A percentile compares a stretch with the other conserved stretches of the same genome.
Evolutionary conservation across 2,113 vertebrate species (phyloP).

Genomic region (Oryzias curvinotus): DNA sequence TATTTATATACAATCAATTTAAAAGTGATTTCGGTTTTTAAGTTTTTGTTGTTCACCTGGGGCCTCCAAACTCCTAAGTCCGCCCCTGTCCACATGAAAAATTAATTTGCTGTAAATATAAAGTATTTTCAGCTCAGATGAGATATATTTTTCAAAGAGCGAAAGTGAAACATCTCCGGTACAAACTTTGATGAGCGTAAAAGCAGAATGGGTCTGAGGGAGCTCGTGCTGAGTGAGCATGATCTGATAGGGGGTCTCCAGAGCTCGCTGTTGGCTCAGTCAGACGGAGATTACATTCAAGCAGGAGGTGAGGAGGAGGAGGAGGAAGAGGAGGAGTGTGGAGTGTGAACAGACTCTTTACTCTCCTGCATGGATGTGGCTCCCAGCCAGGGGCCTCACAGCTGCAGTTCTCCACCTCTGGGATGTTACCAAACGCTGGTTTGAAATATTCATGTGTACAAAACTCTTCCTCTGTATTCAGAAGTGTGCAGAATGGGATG

Average conservation of each 20-base stretch:
- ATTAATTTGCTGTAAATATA: too few relatives aligned
- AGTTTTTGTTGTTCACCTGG: too few relatives aligned
- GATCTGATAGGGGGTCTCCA: constrained; percentile 61
- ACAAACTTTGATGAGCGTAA: constrained; percentile 39
- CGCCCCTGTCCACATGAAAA: too few relatives aligned
- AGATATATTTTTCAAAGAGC: not conserved
- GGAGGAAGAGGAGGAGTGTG: constrained; percentile 21
- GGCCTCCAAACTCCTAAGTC: too few relatives aligned
- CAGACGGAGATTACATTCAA: constrained; percentile 64
- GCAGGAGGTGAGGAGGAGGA: constrained; percentile 27
- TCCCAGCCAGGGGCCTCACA: constrained; percentile 46
- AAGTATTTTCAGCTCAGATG: too few relatives aligned
- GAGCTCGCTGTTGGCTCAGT: constrained; percentile 70
- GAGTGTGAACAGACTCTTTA: constrained; percentile 48
- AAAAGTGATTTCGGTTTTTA: too few relatives aligned
- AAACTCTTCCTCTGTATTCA: constrained; percentile 42
- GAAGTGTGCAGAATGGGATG: constrained; percentile 7
- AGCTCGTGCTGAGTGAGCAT: constrained; percentile 56
- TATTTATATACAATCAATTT: too few relatives aligned
- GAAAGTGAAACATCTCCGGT: constrained; percentile 19
- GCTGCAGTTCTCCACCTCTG: constrained; percentile 30
- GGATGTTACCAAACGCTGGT: constrained; percentile 29
- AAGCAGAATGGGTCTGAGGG: constrained; percentile 45
- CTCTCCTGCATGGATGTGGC: constrained; percentile 35
- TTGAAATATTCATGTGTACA: constrained; percentile 46